A percentile compares a stretch with the other conserved stretches of the same genome.
phyloP scores from a whole-genome alignment of 2,113 vertebrate genomes.

The Cephalopterus ornatus region DNA sequence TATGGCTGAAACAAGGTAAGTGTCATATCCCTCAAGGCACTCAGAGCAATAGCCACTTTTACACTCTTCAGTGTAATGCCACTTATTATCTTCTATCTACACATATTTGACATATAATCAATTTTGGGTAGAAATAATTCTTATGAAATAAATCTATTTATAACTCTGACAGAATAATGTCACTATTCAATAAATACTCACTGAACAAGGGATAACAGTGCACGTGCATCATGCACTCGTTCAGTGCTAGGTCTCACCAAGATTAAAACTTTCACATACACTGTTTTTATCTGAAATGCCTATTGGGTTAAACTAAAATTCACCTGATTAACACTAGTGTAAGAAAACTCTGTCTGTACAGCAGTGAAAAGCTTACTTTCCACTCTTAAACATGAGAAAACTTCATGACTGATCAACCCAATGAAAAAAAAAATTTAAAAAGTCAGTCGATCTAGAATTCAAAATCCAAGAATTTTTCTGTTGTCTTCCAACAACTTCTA shows the following conservation, averaged over 20 bases:
- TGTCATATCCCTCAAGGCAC: not conserved
- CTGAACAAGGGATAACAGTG: not conserved
- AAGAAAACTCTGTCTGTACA: not conserved
- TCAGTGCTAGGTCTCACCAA: not conserved
- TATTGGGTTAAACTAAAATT: not conserved
- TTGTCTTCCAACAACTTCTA: not conserved
- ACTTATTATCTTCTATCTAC: not conserved
- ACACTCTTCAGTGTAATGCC: not conserved
- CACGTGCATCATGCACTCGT: not conserved
- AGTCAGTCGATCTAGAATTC: not conserved
- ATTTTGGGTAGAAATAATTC: not conserved
- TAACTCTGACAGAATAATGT: not conserved
- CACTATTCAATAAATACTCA: not conserved
- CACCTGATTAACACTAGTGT: not conserved
- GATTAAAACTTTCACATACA: not conserved
- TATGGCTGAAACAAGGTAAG: not conserved
- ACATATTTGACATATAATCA: not conserved
- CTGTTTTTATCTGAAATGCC: not conserved
- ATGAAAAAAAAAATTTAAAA: not conserved
- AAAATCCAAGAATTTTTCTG: not conserved
- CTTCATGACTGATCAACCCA: not conserved
- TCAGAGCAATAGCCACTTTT: not conserved
- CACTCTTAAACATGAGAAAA: not conserved
- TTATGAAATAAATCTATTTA: not conserved
- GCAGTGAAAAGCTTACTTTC: not conserved